phyloP scores from a whole-genome alignment of 2,888 invertebrate species.

The Saturnia pavonia region DNA sequence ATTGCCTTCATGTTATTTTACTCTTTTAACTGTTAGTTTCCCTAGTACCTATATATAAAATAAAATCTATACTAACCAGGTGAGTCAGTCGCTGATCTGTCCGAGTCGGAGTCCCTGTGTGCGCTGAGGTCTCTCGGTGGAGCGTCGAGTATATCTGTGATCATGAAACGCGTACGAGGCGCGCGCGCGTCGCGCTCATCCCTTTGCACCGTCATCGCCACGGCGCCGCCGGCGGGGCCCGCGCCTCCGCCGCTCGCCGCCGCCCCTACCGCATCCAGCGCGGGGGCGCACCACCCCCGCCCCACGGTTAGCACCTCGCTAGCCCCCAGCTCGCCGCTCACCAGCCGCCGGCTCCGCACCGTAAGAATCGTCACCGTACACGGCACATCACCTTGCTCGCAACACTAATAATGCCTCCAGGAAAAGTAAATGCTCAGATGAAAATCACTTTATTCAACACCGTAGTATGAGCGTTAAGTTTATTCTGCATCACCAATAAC shows the following conservation, averaged over 20 bases:
- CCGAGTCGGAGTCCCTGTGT: slow-evolving; percentile 80
- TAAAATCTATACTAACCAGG: slow-evolving; percentile 56
- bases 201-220: slow-evolving; percentile 83
- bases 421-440: slow-evolving; percentile 2
- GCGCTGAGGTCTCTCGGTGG: slow-evolving; percentile 82
- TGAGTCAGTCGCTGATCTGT: slow-evolving; percentile 82
- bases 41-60: no score
- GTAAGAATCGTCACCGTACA: slow-evolving; percentile 24
- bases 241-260: slow-evolving; percentile 60
- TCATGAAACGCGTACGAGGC: slow-evolving; percentile 92
- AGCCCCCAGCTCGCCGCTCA: slow-evolving; percentile 56
- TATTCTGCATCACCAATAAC: slow-evolving; percentile 38
- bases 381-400: slow-evolving; percentile 18
- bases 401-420: slow-evolving; percentile 11
- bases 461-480: slow-evolving; percentile 21
- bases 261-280: slow-evolving; percentile 67
- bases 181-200: slow-evolving; percentile 88
- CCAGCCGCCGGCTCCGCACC: slow-evolving; percentile 23
- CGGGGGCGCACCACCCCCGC: slow-evolving; percentile 59
- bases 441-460: slow-evolving; percentile 4
- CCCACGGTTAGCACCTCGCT: slow-evolving; percentile 57
- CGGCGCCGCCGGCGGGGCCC: slow-evolving; percentile 75
- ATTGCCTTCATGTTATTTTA: no score
- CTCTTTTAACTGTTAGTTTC: no score
- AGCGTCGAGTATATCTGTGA: slow-evolving; percentile 90